Conservation (phyloP, 1,140 invertebrate species). For the Gonatopus flavifemur region DNA sequence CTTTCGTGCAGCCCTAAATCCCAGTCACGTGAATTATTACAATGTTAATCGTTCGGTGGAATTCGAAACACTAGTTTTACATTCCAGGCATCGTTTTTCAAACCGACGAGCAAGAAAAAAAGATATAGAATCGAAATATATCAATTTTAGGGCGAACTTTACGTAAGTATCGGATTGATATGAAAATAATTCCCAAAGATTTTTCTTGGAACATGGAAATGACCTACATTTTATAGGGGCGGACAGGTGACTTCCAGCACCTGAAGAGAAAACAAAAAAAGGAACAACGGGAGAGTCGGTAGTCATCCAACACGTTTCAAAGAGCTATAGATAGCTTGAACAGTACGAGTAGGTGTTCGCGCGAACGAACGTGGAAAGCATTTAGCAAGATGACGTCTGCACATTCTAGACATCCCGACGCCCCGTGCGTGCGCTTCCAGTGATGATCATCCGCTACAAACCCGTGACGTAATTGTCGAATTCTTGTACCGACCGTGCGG, state of each 20-base stretch:
- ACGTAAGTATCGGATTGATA: too few relatives aligned
- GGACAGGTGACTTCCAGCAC: conserved; percentile 36
- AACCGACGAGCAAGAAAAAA: too few relatives aligned
- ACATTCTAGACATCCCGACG: conserved; percentile 49
- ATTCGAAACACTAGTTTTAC: too few relatives aligned
- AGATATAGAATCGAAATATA: too few relatives aligned
- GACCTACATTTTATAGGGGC: conserved; percentile 35
- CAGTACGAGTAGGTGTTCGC: conserved; percentile 20
- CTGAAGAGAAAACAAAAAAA: conserved; percentile 7
- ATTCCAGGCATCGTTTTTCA: too few relatives aligned
- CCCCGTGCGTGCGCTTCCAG: too few relatives aligned
- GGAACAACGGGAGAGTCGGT: conserved; percentile 15
- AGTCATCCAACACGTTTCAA: conserved; percentile 29
- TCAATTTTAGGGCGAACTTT: too few relatives aligned
- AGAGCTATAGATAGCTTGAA: conserved; percentile 34
- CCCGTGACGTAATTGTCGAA: conserved; percentile 57
- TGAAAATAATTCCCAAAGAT: too few relatives aligned
- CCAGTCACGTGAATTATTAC: conserved; percentile 26
- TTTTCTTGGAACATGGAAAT: too few relatives aligned
- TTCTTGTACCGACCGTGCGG: conserved; percentile 38
- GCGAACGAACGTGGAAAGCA: conserved; percentile 37
- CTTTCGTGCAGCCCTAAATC: conserved; percentile 37
- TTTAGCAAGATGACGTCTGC: conserved; percentile 55
- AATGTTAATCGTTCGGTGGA: conserved; percentile 28
- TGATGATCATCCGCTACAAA: conserved; percentile 53